These are phyloP conservation scores for Metalampra italica DNA, from an alignment of 2,888 invertebrate genomes.

Conservation along the genomic window DNA sequence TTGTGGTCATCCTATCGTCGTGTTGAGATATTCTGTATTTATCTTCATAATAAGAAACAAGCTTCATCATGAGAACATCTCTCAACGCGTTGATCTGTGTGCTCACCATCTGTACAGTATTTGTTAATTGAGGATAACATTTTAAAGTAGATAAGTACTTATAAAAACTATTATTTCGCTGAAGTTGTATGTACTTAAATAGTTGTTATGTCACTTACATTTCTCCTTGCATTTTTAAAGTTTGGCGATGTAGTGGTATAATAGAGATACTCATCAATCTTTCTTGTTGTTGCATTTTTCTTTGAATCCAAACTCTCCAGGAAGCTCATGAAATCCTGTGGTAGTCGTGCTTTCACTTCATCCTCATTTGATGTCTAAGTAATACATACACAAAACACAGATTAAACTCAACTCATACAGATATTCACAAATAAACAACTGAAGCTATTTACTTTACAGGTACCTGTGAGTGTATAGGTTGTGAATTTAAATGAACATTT, in stretches of 20 bases:
- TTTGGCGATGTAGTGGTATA: no score
- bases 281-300: constrained; percentile 13
- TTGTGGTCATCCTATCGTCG: constrained; percentile 3
- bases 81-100: constrained; percentile 32
- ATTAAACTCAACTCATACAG: neutral
- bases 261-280: no score
- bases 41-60: constrained; percentile 56
- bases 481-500: neutral
- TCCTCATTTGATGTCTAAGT: neutral
- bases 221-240: no score
- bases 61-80: constrained; percentile 54
- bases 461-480: no score
- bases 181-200: no score
- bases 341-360: constrained; percentile 11
- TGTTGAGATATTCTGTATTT: constrained; percentile 42
- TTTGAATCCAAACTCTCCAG: constrained; percentile 34
- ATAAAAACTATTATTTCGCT: no score
- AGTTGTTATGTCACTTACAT: no score
- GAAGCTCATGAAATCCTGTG: constrained; percentile 37
- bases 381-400: neutral
- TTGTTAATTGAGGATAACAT: no score
- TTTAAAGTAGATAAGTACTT: no score
- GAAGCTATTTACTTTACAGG: no score
- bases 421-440: neutral
- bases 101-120: constrained; percentile 1